A percentile compares a stretch with the other conserved stretches of the same genome.
Evolutionary conservation across 35 echinoderm and acorn worm species (phyloP).

Genomic region (Apostichopus parvimensis): DNA sequence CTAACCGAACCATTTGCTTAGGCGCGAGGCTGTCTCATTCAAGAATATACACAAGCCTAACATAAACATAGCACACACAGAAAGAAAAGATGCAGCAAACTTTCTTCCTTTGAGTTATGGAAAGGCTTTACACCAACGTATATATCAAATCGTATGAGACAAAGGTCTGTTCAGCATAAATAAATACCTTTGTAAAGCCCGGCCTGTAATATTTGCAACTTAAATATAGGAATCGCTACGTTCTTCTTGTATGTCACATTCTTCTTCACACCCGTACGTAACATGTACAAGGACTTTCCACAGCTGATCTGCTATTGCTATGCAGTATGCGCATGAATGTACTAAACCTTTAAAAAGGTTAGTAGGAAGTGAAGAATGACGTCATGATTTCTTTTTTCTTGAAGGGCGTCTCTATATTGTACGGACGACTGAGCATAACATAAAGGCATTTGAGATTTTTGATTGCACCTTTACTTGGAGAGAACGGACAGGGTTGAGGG

Average conservation of each 20-base stretch:
- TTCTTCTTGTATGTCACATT: not conserved
- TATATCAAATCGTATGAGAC: not conserved
- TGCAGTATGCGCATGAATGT: not conserved
- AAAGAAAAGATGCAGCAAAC: not conserved
- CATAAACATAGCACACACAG: not conserved
- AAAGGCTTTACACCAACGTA: not conserved
- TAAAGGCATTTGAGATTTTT: not conserved
- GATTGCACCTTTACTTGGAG: too few relatives aligned
- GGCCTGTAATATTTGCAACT: not conserved
- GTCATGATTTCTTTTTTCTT: not conserved
- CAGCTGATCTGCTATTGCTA: not conserved
- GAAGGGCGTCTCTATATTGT: not conserved
- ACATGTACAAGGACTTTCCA: not conserved
- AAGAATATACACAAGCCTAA: not conserved
- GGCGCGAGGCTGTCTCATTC: too few relatives aligned
- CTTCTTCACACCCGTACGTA: not conserved
- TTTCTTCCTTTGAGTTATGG: not conserved
- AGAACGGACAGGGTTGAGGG: too few relatives aligned
- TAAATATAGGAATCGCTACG: not conserved
- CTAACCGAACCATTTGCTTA: too few relatives aligned
- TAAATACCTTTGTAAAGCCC: not conserved
- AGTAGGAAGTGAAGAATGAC: not conserved
- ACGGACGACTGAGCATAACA: not conserved
- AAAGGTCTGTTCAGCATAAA: not conserved
- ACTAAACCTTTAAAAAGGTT: not conserved